Evolutionary conservation across 2,797 vertebrate genomes (phyloP).

Genomic region (Chloroceryle inda): DNA sequence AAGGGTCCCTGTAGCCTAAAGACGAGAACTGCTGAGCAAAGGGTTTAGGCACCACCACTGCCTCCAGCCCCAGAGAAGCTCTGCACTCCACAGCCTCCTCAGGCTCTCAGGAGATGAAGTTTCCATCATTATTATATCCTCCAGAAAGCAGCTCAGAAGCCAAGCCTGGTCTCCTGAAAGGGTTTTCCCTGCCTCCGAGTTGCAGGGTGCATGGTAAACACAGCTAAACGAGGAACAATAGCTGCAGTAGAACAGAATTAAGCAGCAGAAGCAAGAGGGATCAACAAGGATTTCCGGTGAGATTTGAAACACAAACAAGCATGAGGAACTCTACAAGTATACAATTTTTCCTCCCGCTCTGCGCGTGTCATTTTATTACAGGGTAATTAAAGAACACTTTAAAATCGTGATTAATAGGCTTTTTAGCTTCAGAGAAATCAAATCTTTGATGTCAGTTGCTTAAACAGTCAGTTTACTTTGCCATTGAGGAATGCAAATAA

Average conservation of each 20-base stretch:
- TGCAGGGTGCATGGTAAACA: rapidly evolving
- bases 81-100: neutral
- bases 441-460: slow-evolving; percentile 67
- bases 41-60: no score
- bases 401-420: slow-evolving; percentile 70
- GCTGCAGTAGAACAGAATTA: neutral
- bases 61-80: rapidly evolving
- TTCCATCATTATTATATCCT: neutral
- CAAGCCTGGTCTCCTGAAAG: neutral
- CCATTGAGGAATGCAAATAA: slow-evolving; percentile 57
- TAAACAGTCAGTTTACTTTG: slow-evolving; percentile 65
- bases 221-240: neutral
- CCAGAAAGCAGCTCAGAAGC: neutral
- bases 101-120: rapidly evolving
- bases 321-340: neutral
- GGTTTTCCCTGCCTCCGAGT: neutral
- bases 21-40: rapidly evolving
- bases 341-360: neutral
- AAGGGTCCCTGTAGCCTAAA: rapidly evolving
- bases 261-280: slow-evolving; percentile 37
- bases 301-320: slow-evolving; percentile 63
- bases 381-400: slow-evolving; percentile 73
- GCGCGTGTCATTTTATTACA: slow-evolving; percentile 24
- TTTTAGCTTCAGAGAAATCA: slow-evolving; percentile 73
- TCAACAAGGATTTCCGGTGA: slow-evolving; percentile 30